phyloP scores from a whole-genome alignment of 2,888 invertebrate species.

The Conomelus anceps region DNA sequence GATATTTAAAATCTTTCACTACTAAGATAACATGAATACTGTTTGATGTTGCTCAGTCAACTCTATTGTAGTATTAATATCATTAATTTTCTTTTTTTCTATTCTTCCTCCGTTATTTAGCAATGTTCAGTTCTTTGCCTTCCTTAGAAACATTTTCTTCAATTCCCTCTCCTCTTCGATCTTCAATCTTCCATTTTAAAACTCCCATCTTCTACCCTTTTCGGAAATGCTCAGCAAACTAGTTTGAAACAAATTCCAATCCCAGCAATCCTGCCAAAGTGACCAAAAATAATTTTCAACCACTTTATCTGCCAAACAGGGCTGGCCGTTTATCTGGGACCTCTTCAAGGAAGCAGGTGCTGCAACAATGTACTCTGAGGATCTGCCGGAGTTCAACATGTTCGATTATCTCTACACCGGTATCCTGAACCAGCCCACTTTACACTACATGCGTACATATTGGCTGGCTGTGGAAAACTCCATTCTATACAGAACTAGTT shows the following conservation, averaged over 20 bases:
- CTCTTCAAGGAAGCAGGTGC: constrained; percentile 41
- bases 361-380: constrained; percentile 44
- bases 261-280: not conserved
- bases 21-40: too few relatives aligned
- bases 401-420: constrained; percentile 43
- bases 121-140: too few relatives aligned
- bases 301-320: constrained; percentile 34
- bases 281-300: not conserved
- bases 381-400: constrained; percentile 41
- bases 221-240: not conserved
- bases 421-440: constrained; percentile 41
- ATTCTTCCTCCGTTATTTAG: too few relatives aligned
- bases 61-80: too few relatives aligned
- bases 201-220: too few relatives aligned
- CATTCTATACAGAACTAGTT: constrained; percentile 36
- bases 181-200: too few relatives aligned
- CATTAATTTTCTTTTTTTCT: too few relatives aligned
- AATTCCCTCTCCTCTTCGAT: too few relatives aligned
- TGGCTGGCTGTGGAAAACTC: constrained; percentile 39
- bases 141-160: too few relatives aligned
- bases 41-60: too few relatives aligned
- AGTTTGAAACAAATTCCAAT: not conserved
- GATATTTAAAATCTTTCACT: too few relatives aligned
- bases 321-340: constrained; percentile 43
- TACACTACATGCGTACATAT: constrained; percentile 43